These are phyloP conservation scores for Periparus ater DNA, from an alignment of 2,797 vertebrate genomes.

Conservation along the genomic window DNA sequence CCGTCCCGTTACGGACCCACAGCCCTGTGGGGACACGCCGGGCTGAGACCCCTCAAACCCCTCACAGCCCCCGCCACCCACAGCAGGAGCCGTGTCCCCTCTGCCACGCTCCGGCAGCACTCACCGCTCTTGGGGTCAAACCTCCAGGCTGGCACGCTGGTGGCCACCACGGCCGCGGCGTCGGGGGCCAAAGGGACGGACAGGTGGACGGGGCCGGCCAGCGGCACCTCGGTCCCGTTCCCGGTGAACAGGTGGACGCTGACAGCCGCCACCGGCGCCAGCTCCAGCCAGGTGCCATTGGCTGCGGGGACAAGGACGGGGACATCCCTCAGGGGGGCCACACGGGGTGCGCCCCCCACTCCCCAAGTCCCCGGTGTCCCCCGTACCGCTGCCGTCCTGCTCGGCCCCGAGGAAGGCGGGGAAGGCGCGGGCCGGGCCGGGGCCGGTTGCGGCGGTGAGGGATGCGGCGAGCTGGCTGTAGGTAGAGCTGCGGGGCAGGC, in stretches of 20 bases:
- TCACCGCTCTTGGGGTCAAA: constrained; percentile 44
- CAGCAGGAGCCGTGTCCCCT: background rate
- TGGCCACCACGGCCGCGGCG: constrained; percentile 80
- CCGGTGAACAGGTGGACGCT: constrained; percentile 89
- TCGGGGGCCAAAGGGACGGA: constrained; percentile 88
- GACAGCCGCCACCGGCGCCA: constrained; percentile 88
- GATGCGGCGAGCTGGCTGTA: constrained; percentile 89
- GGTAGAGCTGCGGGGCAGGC: constrained; percentile 84
- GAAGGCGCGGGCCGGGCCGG: constrained; percentile 87
- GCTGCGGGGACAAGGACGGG: constrained; percentile 39
- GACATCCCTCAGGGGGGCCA: too few relatives aligned
- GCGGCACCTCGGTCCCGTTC: constrained; percentile 84
- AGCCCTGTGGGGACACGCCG: constrained; percentile 75
- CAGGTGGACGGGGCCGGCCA: constrained; percentile 88
- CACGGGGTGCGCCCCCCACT: accelerated
- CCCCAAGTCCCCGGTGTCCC: background rate
- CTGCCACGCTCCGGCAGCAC: background rate
- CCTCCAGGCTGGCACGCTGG: constrained; percentile 38
- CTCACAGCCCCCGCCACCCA: accelerated
- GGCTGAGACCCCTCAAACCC: background rate
- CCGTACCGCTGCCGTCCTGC: constrained; percentile 82
- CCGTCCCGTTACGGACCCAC: constrained; percentile 91
- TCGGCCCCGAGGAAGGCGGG: constrained; percentile 91
- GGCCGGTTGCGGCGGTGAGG: constrained; percentile 88
- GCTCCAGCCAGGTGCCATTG: constrained; percentile 88